These are phyloP conservation scores for Chromobotia macracanthus DNA, from an alignment of 2,797 vertebrate species.

Conservation along the genomic window DNA sequence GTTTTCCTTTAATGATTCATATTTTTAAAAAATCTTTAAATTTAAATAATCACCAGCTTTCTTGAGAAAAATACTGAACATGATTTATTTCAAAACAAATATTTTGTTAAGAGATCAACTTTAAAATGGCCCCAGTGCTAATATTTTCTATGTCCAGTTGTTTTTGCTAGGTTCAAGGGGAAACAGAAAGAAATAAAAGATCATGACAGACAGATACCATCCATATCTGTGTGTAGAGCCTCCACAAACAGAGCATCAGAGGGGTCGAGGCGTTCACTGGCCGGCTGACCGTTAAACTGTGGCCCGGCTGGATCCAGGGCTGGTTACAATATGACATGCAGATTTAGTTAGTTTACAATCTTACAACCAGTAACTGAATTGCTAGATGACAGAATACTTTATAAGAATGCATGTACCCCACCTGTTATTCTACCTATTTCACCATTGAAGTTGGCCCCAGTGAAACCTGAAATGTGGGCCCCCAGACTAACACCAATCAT, in stretches of 20 bases:
- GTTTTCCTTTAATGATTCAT: too few relatives aligned
- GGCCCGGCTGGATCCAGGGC: slow-evolving; percentile 94
- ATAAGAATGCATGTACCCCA: slow-evolving; percentile 59
- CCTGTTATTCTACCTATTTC: slow-evolving; percentile 92
- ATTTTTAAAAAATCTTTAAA: too few relatives aligned
- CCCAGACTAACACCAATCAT: slow-evolving; percentile 93
- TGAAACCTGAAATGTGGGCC: slow-evolving; percentile 91
- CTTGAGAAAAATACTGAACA: too few relatives aligned
- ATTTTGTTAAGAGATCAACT: not conserved
- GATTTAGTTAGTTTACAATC: not conserved
- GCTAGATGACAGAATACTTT: not conserved
- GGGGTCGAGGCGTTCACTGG: slow-evolving; percentile 78
- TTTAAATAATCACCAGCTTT: too few relatives aligned
- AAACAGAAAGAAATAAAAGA: not conserved
- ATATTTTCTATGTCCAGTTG: not conserved
- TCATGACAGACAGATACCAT: slow-evolving; percentile 72
- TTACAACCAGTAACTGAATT: not conserved
- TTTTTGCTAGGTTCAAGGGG: not conserved
- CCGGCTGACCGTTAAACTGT: slow-evolving; percentile 71
- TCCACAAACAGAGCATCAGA: slow-evolving; percentile 91
- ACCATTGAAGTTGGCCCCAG: slow-evolving; percentile 83
- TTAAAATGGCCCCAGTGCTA: not conserved
- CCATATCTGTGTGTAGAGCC: slow-evolving; percentile 87
- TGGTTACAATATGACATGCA: slow-evolving; percentile 57
- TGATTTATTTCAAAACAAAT: too few relatives aligned